Base-by-base conservation (phyloP, 1,140 invertebrate genomes). In the Asbolus verrucosus region DNA sequence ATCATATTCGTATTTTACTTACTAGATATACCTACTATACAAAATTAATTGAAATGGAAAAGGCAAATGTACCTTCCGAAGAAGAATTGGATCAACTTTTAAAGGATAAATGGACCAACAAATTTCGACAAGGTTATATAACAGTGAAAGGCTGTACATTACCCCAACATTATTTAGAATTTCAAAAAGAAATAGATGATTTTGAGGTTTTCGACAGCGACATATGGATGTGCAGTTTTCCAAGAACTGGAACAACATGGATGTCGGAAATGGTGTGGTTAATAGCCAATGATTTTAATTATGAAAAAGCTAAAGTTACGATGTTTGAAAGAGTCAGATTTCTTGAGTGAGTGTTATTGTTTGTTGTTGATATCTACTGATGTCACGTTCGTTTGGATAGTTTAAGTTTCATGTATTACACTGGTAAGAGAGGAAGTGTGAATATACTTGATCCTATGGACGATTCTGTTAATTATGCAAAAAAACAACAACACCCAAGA, bases 191-290 rank as follows among this genome's bases (percentile, higher is more conserved):
- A 4, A 27, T 27, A 3, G 3, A 8, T 4, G 24, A 27, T 4
- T 27, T 27, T 27, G 24, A 27, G 8, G 24, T 27, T 27, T 27
- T 27, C 24, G 24, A 27, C 8, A 27, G 3, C 11, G 76, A 77
- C 60, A 59, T 77, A 1, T 77, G 76, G 76, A 70, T 76, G 18
- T 72, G 69, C 31, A 72, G 75, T 65, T 76, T 74, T 71, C 46
- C 46, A 59, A 18, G 19, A 19, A 21, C 46, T 27, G 94, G 93
- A 24, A 94, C 92, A 31, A 93, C 93, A 1, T 94, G 92, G 92
- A 86, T 88, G 3, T 92, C 94, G 80, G 93, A 96, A 83, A 92
- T 95, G 87, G 85, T 92, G 0, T 95, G 92, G 92, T 84, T 94
- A 11, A 88, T 95, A 21, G 90, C 88, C 1, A 89, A 94, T 77